A percentile compares a stretch with the other conserved stretches of the same genome.
Conservation (phyloP, 1,140 invertebrate genomes). For the Cotesia chilonis region DNA sequence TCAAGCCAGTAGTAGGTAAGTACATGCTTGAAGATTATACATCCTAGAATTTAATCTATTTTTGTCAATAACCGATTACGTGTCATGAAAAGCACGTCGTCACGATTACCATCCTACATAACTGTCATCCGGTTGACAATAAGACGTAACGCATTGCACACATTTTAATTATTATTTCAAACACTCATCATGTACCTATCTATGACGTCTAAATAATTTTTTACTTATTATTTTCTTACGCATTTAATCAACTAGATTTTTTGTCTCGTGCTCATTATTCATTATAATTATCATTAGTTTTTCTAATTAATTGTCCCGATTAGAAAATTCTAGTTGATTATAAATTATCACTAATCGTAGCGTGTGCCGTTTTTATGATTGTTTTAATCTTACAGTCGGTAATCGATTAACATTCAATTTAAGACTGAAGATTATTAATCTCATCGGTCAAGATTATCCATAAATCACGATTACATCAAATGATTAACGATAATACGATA, state of each 20-base stretch:
- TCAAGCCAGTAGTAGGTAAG: background rate
- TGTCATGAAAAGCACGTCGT: background rate
- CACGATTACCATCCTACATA: background rate
- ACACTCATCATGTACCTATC: background rate
- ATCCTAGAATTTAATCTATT: conserved; percentile 16
- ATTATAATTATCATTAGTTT: background rate
- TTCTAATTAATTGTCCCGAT: no score
- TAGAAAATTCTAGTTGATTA: conserved; percentile 12
- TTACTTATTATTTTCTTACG: background rate
- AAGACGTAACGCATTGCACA: background rate
- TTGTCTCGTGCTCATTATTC: no score
- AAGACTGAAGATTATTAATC: background rate
- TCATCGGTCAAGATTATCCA: background rate
- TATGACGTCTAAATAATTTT: no score
- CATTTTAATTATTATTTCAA: no score
- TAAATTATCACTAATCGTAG: conserved; percentile 1
- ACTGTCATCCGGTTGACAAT: conserved; percentile 2
- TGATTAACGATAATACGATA: conserved; percentile 9
- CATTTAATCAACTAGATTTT: no score
- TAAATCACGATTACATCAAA: conserved; percentile 6
- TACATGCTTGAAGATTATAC: background rate
- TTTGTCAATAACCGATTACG: conserved; percentile 28
- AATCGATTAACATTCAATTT: background rate
- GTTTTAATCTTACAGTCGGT: background rate
- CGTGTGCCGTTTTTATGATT: background rate